phyloP scores from a whole-genome alignment of 2,797 vertebrate genomes.

The Molossus alvarezi region DNA sequence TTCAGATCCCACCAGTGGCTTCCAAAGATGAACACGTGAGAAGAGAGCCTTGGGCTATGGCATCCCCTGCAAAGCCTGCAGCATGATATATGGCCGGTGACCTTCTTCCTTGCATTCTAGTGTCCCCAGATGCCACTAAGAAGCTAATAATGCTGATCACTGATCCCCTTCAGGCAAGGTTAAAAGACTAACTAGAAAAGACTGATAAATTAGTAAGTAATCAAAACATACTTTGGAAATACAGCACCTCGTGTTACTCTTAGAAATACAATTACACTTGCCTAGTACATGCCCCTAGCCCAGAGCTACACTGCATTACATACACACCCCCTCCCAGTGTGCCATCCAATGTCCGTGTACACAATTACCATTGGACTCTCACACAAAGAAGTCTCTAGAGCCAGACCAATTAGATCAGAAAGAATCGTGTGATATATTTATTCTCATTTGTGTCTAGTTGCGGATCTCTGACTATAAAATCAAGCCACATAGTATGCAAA shows the following conservation, averaged over 20 bases:
- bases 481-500: constrained; percentile 41
- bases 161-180: constrained; percentile 30
- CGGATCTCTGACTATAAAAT: constrained; percentile 52
- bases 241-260: background rate
- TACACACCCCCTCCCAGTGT: background rate
- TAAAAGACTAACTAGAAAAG: constrained; percentile 63
- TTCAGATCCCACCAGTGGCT: background rate
- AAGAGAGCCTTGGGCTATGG: background rate
- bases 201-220: constrained; percentile 56
- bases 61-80: background rate
- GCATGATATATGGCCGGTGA: background rate
- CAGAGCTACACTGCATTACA: background rate
- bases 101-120: constrained; percentile 4
- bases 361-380: background rate
- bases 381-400: background rate
- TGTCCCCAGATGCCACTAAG: constrained; percentile 13
- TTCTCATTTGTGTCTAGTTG: background rate
- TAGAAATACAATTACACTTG: background rate
- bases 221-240: background rate
- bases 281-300: background rate
- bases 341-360: background rate
- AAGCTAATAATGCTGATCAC: constrained; percentile 64
- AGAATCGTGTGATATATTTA: background rate
- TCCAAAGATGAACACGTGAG: background rate
- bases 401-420: background rate